phyloP scores from a whole-genome alignment of 1,140 invertebrate species.

The Gonatopus flavifemur region DNA sequence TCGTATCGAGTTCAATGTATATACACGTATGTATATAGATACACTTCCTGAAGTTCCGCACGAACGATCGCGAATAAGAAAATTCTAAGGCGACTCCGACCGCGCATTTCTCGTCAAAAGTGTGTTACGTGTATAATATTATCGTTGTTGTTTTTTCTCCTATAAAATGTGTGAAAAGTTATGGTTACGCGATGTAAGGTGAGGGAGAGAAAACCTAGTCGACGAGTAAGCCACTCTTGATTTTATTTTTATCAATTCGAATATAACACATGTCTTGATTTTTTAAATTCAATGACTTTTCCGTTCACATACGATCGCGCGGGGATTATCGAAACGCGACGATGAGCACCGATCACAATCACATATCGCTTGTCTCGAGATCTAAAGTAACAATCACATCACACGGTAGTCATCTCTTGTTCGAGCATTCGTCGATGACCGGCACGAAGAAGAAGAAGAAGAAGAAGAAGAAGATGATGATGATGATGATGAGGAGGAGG shows the following conservation, averaged over 20 bases:
- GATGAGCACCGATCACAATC: slow-evolving; percentile 23
- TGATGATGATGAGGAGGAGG: slow-evolving; percentile 11
- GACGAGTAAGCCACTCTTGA: too few species aligned
- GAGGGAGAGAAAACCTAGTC: too few species aligned
- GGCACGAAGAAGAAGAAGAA: not conserved
- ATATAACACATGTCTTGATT: too few species aligned
- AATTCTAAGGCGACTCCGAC: too few species aligned
- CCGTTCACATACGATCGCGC: too few species aligned
- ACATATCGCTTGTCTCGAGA: slow-evolving; percentile 15
- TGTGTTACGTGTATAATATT: too few species aligned
- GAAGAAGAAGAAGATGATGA: not conserved
- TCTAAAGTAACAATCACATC: slow-evolving; percentile 25
- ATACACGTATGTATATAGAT: too few species aligned
- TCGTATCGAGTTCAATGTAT: too few species aligned
- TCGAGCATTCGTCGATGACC: not conserved
- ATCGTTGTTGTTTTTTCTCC: not conserved
- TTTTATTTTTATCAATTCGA: too few species aligned
- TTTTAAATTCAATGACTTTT: too few species aligned
- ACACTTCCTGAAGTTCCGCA: slow-evolving; percentile 33
- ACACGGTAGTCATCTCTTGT: slow-evolving; percentile 16
- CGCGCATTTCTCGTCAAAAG: not conserved
- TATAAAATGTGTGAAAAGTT: slow-evolving; percentile 26
- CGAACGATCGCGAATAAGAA: slow-evolving; percentile 14
- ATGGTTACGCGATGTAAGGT: too few species aligned
- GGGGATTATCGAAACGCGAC: not conserved